Conservation (phyloP, 1,140 invertebrate genomes). For the Pseudomyrmex dendroicus region DNA sequence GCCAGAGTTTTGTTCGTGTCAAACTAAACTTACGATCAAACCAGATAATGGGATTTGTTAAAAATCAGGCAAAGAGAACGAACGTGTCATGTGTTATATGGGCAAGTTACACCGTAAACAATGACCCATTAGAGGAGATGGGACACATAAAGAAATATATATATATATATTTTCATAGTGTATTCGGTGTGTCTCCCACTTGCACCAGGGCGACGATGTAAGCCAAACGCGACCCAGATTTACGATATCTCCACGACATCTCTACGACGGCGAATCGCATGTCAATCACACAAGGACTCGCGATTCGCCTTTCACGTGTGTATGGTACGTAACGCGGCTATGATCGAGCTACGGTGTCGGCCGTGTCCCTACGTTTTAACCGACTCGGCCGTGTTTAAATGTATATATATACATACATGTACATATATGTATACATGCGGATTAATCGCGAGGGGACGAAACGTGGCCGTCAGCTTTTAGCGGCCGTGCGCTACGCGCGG, state of each 20-base stretch:
- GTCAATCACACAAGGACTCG: conserved; percentile 23
- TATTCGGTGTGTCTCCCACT: not conserved
- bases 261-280: conserved; percentile 59
- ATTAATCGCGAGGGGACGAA: conserved; percentile 49
- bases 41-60: no score
- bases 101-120: no score
- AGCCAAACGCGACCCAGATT: not conserved
- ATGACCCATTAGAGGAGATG: no score
- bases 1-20: no score
- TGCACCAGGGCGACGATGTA: not conserved
- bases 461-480: conserved; percentile 8
- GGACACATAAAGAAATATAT: no score
- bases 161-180: not conserved
- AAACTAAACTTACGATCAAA: no score
- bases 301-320: conserved; percentile 57
- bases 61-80: no score
- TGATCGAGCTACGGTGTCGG: conserved; percentile 67
- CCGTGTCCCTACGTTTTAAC: conserved; percentile 58
- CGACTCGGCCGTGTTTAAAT: conserved; percentile 57
- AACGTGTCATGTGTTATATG: no score
- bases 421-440: conserved; percentile 31
- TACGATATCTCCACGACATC: not conserved
- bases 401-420: conserved; percentile 32
- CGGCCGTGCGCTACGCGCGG: conserved; percentile 50
- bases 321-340: conserved; percentile 69